Evolutionary conservation across 2,113 vertebrate genomes (phyloP), one percentile per base, ranked within the genome.

Genomic region (Plectropomus leopardus): DNA sequence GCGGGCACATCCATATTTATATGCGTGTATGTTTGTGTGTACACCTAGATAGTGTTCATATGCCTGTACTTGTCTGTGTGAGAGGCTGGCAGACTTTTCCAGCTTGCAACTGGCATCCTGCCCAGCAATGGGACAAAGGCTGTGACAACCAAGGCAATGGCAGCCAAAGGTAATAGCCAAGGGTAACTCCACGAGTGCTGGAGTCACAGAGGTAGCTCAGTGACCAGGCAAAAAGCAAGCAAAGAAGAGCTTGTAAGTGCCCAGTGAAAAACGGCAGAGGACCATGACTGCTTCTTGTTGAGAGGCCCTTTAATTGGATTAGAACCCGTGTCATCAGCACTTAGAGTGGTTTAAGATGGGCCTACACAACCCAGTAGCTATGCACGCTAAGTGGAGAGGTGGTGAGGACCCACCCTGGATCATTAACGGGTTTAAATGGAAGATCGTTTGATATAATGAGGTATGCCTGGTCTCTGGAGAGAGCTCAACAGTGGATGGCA

Each of bases 381-480:
- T 3, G 21, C 57, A 66, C 42, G 57, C 67, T 83, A 76, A 89
- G 77, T 79, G 68, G 69, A 65, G 74, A 76, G 77, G 72, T 81
- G 80, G 82, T 72, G 65, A 82, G 74, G 47, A 85, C 65, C 63
- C 40, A 71, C 24, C 47, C 73, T 50, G 72, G 76, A 86, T 87
- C 72, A 80, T 65, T 60, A 86, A 64, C 78, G 86, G 67, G 70
- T 92, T 87, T 69, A 81, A 89, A 86, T 79, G 64, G 83, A 73
- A 86, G 48, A 86, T 90, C 34, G 73, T 90, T 80, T 78, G 65
- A 83, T 85, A 89, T 92, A 93, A 94, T 87, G 89, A 92, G 82
- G 84, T 87, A 82, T 86, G 55, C 59, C 73, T 71, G 44, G 47
- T 91, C 85, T 82, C 90, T 53, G 32, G 85, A 87, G 91, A 86